Base-by-base conservation (phyloP, 2,113 vertebrate species). In the Calidris pygmaea region DNA sequence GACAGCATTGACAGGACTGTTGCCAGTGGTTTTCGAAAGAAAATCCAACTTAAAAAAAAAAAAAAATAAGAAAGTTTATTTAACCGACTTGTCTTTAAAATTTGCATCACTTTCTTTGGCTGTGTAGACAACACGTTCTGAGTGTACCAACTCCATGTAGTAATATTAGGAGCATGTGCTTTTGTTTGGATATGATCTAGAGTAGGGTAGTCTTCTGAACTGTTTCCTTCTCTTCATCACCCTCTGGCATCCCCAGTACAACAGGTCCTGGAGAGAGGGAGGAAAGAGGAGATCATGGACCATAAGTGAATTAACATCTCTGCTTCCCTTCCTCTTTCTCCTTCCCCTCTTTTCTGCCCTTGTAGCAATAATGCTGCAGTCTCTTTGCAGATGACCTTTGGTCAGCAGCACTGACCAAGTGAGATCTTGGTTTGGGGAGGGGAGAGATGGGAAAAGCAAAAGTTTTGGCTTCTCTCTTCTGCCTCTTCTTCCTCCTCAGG, bases 301-400 rank as follows among this genome's bases (percentile, higher is more conserved):
- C 73, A 29, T 26, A 55, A 67, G 6, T 27, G 70, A 77, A 47
- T 16, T 27, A 58, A 22, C 12, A 21, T 75, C 52, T 93, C 67
- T 85, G 29, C 56, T 71, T 84, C 52, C 50, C 29, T 41, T 81
- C 19, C 53, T 75, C 20, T 39, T 20, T 53, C 12, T 73, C 18
- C 56, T 56, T 66, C 43, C 24, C 26, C 12, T 80, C 32, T 65
- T 70, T 71, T 62, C 30, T 59, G 32, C 32, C 32, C 37, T 84
- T 58, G 29, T n/a, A 70, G 53, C 62, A 50, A 6, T 50, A 45
- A n/a, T 59, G 55, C 32, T 0, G 0, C 21, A 35, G 58, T 30
- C 52, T 50, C 34, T 74, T 79, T 81, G 74, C 70, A 85, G 79
- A 9, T 41, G 37, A 21, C 29, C 56, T 79, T 79, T 62, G 59